Conservation (phyloP, 1,140 invertebrate genomes). For the Aphaenogaster ashmeadi region DNA sequence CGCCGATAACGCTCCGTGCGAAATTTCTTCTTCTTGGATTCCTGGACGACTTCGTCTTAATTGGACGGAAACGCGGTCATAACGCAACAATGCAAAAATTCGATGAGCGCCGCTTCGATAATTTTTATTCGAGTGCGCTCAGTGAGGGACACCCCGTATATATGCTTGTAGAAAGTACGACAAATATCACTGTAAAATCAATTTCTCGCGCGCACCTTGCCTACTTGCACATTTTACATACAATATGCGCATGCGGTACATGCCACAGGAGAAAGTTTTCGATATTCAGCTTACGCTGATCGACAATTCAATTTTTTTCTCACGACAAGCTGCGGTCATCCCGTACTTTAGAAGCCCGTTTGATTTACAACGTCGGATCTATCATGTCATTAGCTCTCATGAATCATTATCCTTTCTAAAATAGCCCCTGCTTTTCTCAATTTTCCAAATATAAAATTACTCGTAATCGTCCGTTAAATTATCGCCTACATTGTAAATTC, state of each 20-base stretch:
- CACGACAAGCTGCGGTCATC: background rate
- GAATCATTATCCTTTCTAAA: background rate
- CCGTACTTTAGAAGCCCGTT: background rate
- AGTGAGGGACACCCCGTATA: background rate
- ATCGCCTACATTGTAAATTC: no score
- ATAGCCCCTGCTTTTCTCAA: background rate
- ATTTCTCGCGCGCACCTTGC: conserved; percentile 28
- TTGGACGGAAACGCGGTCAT: background rate
- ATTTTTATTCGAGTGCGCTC: conserved; percentile 3
- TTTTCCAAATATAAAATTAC: background rate
- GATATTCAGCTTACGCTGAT: conserved; percentile 15
- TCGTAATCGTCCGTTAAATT: background rate
- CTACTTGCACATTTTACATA: conserved; percentile 45
- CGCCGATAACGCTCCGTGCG: background rate
- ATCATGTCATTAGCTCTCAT: background rate
- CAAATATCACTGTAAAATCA: conserved; percentile 41
- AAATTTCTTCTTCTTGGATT: background rate
- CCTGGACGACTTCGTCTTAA: background rate
- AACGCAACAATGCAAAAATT: background rate
- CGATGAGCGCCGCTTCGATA: background rate
- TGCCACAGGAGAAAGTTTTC: conserved; percentile 38
- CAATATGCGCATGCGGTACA: conserved; percentile 10
- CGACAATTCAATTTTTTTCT: conserved; percentile 17
- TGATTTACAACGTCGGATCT: background rate
- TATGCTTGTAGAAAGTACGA: background rate